Evolutionary conservation across 1,140 invertebrate genomes (phyloP), one percentile per base, ranked within the genome.

Genomic region (Hypsibius dujardini): DNA sequence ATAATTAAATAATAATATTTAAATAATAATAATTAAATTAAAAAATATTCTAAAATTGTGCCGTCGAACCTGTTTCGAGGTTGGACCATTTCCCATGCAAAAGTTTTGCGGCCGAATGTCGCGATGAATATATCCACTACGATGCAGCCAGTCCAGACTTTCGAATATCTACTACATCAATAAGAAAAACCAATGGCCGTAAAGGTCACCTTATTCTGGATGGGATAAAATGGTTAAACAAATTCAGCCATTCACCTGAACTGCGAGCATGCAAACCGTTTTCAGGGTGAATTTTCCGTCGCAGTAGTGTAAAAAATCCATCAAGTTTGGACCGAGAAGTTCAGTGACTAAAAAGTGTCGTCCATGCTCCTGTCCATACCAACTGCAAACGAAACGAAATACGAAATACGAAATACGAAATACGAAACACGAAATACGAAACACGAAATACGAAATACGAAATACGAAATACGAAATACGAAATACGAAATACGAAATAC

Each of bases 91-190:
- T 7, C 62, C 62, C 3, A 67, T 7, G 62, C 62, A 67, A 42
- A 67, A 67, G 42, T 67, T 67, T 42, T 67, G 62, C 62, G 62
- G 62, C 12, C 42, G 7, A 42, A 67, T 67, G 3, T 67, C 62
- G 42, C 62, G 62, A 42, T 67, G 62, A 14, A 67, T 42, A 42
- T 67, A 67, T 7, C 62, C 62, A 7, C 12, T 67, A 3, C 62
- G 62, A 42, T 67, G 62, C 3, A 67, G 12, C 62, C 62, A 67
- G 42, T 67, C 62, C 7, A 67, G 42, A 42, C 7, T 67, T 67
- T 67, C 62, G 45, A 67, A 67, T 67, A 67, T 67, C 62, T 67
- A n/a, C n/a, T n/a, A n/a, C n/a, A n/a, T n/a, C n/a, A n/a, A n/a
- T n/a, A n/a, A n/a, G 42, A 56, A 56, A 56, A 56, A 56, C 7